Evolutionary conservation across 2,113 vertebrate species (phyloP).

Genomic region (Marmota monax): DNA sequence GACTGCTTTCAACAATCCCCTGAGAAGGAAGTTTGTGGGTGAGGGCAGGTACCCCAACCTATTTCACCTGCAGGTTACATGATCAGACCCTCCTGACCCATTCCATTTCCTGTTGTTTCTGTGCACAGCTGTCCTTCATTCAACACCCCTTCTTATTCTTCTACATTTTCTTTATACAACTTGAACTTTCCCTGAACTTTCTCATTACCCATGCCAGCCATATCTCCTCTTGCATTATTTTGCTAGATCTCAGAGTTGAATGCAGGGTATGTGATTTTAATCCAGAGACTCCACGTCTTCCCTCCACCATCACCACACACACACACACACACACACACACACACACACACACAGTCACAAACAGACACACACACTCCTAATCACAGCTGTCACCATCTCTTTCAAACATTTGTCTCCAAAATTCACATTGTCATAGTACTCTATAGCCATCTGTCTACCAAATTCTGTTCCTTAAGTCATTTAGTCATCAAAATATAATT

Average conservation of each 20-base stretch:
- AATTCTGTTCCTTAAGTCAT: not conserved
- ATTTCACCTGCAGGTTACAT: not conserved
- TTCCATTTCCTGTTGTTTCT: not conserved
- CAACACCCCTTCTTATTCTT: not conserved
- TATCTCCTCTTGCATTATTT: not conserved
- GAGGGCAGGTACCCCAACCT: not conserved
- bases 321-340: too few relatives aligned
- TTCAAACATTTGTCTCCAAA: not conserved
- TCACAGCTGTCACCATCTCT: not conserved
- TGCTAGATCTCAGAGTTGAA: not conserved
- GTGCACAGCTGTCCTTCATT: not conserved
- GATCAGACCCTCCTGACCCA: not conserved
- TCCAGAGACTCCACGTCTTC: not conserved
- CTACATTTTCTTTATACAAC: not conserved
- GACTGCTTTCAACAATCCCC: not conserved
- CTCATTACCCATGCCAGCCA: not conserved
- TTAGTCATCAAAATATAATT: conserved; percentile 44
- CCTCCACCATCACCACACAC: too few relatives aligned
- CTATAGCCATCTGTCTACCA: not conserved
- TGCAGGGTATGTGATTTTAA: not conserved
- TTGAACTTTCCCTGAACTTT: not conserved
- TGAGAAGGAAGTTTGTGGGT: not conserved
- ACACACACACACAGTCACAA: too few relatives aligned
- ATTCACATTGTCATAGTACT: not conserved
- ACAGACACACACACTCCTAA: not conserved